Evolutionary conservation across 2,113 vertebrate genomes (phyloP), one percentile per base, ranked within the genome.

Genomic region (Alexandromys fortis): DNA sequence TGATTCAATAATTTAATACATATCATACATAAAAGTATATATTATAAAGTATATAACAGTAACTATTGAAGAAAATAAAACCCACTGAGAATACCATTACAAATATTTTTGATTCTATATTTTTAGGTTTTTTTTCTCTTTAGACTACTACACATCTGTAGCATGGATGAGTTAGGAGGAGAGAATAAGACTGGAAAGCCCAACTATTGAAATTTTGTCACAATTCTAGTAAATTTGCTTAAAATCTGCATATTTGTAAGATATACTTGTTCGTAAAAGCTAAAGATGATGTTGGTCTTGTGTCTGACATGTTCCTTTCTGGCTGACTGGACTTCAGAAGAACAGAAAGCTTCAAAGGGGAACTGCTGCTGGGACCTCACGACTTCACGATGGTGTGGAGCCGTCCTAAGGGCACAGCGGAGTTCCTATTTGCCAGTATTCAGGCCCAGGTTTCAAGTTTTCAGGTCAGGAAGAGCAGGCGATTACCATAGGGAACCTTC

Each of bases 261-360:
- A 61, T 30, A 52, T 6, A 38, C 26, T 52, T 45, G 47, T 78
- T 55, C 90, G 17, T 11, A 52, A 89, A 91, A 63, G 52, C 35
- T 17, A 55, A 88, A 35, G 78, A 79, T 78, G 38, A 61, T 17
- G 1, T 6, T 88, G 47, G 8, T 49, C 12, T 45, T 88, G 45
- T 76, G 26, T 97, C 94, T 94, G 93, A 97, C 97, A 91, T 95
- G 85, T 96, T 86, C 38, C 70, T 86, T 47, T 95, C 63, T 87
- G 97, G 97, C 94, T 0, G 0, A 93, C 91, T 92, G 91, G 95
- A 78, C 73, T 98, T 96, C 91, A 63, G 81, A 47, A 98, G 97
- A 97, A 2, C 21, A 97, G 96, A 98, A 97, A 97, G 92, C 97
- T 94, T 97, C 91, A 92, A 90, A 89, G 58, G 95, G 95, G 90